Base-by-base conservation (phyloP, 2,888 invertebrate species). In the Diarsia brunnea region DNA sequence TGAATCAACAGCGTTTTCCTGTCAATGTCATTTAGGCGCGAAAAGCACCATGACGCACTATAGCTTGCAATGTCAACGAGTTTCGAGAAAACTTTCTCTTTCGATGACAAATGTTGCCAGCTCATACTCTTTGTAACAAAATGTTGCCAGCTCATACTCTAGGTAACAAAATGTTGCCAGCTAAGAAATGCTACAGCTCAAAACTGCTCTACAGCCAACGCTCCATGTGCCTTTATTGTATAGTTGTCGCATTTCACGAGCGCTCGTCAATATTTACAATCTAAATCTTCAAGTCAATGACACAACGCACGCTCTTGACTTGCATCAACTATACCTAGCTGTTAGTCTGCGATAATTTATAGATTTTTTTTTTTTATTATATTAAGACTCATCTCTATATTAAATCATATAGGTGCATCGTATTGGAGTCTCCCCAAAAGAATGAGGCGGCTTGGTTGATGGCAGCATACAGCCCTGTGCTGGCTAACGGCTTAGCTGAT, bases 391-490 rank as follows among this genome's bases (percentile, higher is more conserved):
- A 78, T 58, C 4, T 14, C 19, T 3, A 21, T 45, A 45, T 24
- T n/a, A 21, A 47, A 24, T 51, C 11, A 0, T 66, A 11, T 90
- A 98, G 98, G 90, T 99, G 99, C 94, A 99, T 99, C 93, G 99
- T 99, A 27, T 98, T 99, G 90, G 99, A 99, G 93, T 99, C 99
- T 0, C 94, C 97, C 0, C 98, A 98, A 90, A 99, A 99, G 93
- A 98, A 98, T 89, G 99, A 99, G 95, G 98, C 99, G 67, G 99
- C 99, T 0, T 98, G 98, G 90, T 95, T 99, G 65, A 99, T 99
- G 91, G 98, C 99, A 12, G 98, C 99, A 58, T 99, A 99, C 93
- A 99, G 98, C 89, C 99, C 99, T 0, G 97, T 97, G 14, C 97
- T 99, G 69, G 98, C 98, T 1, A 98, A 97, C 79, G 98, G 98